A percentile compares a stretch with the other conserved stretches of the same genome.
phyloP scores from a whole-genome alignment of 1,140 invertebrate species.

The Lucilia sericata region DNA sequence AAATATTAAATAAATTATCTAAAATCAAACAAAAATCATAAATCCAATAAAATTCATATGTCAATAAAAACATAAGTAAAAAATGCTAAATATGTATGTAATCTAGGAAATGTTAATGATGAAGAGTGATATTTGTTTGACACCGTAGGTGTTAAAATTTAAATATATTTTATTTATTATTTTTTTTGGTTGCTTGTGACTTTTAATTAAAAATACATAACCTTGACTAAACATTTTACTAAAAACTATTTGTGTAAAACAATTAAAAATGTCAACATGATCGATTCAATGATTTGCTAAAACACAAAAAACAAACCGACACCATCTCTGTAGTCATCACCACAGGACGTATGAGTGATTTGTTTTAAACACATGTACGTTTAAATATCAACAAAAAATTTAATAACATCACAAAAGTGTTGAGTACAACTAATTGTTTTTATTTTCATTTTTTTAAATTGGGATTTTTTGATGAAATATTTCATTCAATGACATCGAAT shows the following conservation, averaged over 20 bases:
- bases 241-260: background rate
- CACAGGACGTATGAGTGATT: constrained; percentile 22
- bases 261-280: constrained; percentile 11
- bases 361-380: too few relatives aligned
- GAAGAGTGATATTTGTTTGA: background rate
- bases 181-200: background rate
- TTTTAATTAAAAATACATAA: background rate
- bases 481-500: background rate
- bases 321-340: background rate
- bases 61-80: too few relatives aligned
- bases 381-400: background rate
- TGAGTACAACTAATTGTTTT: constrained; percentile 5
- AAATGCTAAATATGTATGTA: background rate
- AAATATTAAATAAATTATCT: too few relatives aligned
- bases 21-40: background rate
- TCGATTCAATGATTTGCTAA: constrained; percentile 6
- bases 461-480: background rate
- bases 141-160: constrained; percentile 11
- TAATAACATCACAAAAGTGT: background rate
- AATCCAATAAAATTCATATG: background rate
- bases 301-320: background rate
- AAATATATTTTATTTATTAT: background rate
- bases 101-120: background rate
- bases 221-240: background rate
- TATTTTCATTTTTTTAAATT: constrained; percentile 5